phyloP scores from a whole-genome alignment of 2,888 invertebrate species.

The Notodonta ziczac region DNA sequence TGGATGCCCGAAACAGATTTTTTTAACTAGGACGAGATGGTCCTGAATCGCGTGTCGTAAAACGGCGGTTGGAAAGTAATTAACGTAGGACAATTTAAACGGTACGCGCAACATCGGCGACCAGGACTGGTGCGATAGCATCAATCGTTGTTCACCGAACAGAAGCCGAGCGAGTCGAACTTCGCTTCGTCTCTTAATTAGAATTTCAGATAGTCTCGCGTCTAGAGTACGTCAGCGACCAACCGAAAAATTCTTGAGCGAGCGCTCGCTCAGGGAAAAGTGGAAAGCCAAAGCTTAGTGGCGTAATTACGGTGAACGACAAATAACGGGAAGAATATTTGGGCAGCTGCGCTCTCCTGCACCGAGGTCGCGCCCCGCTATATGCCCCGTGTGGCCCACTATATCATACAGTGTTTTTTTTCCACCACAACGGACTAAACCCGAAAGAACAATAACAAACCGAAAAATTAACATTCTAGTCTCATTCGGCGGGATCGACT shows the following conservation, averaged over 20 bases:
- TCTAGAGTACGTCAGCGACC: slow-evolving; percentile 55
- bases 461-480: slow-evolving; percentile 67
- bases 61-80: slow-evolving; percentile 56
- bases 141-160: slow-evolving; percentile 48
- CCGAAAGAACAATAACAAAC: slow-evolving; percentile 56
- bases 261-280: slow-evolving; percentile 34
- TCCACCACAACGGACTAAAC: slow-evolving; percentile 54
- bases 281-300: slow-evolving; percentile 68
- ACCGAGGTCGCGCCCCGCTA: slow-evolving; percentile 39
- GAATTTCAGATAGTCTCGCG: slow-evolving; percentile 60
- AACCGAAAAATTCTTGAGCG: slow-evolving; percentile 54
- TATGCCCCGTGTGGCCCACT: slow-evolving; percentile 37
- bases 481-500: slow-evolving; percentile 63
- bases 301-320: slow-evolving; percentile 69
- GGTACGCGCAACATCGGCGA: slow-evolving; percentile 54
- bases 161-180: slow-evolving; percentile 34
- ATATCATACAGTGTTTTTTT: slow-evolving; percentile 43
- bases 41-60: slow-evolving; percentile 62
- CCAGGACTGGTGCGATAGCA: slow-evolving; percentile 53
- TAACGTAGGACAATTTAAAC: slow-evolving; percentile 64
- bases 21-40: slow-evolving; percentile 53
- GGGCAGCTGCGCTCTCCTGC: slow-evolving; percentile 65
- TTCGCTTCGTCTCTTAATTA: slow-evolving; percentile 51
- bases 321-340: slow-evolving; percentile 74
- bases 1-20: slow-evolving; percentile 51